phyloP scores from a whole-genome alignment of 1,140 invertebrate species.

The Berghia stephanieae region DNA sequence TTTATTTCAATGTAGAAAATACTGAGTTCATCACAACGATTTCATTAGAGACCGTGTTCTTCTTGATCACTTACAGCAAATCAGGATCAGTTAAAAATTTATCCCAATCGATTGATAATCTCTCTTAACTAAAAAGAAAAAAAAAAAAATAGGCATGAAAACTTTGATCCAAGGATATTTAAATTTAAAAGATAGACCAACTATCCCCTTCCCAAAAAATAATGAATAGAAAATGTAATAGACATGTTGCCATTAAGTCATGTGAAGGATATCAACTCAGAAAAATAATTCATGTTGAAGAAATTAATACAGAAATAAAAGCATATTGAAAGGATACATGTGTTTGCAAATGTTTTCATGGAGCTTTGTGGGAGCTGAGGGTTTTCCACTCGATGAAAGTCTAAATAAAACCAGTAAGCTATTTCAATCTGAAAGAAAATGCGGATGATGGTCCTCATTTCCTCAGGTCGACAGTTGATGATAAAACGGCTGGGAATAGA shows the following conservation, averaged over 20 bases:
- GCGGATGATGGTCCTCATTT: conserved; percentile 13
- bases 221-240: not conserved
- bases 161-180: not conserved
- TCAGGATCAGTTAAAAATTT: too few species aligned
- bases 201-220: not conserved
- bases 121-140: too few species aligned
- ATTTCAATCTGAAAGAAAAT: conserved; percentile 30
- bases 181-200: not conserved
- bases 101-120: too few species aligned
- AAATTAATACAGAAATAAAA: not conserved
- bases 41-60: too few species aligned
- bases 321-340: conserved; percentile 23
- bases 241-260: not conserved
- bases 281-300: not conserved
- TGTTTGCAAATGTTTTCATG: conserved; percentile 20
- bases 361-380: conserved; percentile 11
- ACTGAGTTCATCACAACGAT: too few species aligned
- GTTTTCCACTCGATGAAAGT: conserved; percentile 28
- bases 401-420: conserved; percentile 29
- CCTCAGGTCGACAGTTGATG: conserved; percentile 27
- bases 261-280: not conserved
- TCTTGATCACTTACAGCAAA: too few species aligned
- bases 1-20: too few species aligned
- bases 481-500: conserved; percentile 27
- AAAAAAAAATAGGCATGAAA: not conserved